Percentiles rank a stretch among this genome's conserved stretches.
Evolutionary conservation across 2,797 vertebrate genomes (phyloP).

Genomic region (Gadopsis marmoratus): DNA sequence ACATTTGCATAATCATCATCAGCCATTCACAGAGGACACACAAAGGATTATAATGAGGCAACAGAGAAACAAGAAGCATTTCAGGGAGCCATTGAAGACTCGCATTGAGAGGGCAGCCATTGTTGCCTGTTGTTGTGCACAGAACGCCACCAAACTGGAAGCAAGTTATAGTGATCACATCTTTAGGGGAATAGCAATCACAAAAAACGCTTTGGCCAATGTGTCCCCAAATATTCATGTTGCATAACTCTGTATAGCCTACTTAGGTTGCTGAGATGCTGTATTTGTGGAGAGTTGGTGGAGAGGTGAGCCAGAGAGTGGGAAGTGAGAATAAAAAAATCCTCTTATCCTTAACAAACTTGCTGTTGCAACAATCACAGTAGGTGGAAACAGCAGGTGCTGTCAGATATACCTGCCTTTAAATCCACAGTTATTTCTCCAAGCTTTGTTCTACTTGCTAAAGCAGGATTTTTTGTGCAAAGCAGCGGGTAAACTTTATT

Average conservation of each 20-base stretch:
- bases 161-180: conserved; percentile 45
- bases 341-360: conserved; percentile 58
- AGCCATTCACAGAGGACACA: conserved; percentile 86
- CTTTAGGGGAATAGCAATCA: conserved; percentile 18
- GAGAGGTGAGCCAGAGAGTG: conserved; percentile 56
- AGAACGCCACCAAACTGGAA: conserved; percentile 50
- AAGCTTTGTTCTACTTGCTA: conserved; percentile 48
- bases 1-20: conserved; percentile 88
- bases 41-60: conserved; percentile 87
- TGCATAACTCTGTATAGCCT: conserved; percentile 34
- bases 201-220: conserved; percentile 24
- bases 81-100: conserved; percentile 69
- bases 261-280: conserved; percentile 29
- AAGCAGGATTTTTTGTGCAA: conserved; percentile 16
- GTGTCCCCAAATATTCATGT: conserved; percentile 32
- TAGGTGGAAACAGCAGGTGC: conserved; percentile 64
- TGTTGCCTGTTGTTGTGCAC: conserved; percentile 50
- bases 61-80: conserved; percentile 84
- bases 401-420: conserved; percentile 63
- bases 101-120: conserved; percentile 65
- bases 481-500: conserved; percentile 33
- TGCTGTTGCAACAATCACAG: conserved; percentile 66
- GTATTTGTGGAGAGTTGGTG: conserved; percentile 45
- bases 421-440: conserved; percentile 55
- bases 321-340: conserved; percentile 40